These are phyloP conservation scores for Numenius arquata DNA, from an alignment of 2,113 vertebrate genomes.

Conservation along the genomic window DNA sequence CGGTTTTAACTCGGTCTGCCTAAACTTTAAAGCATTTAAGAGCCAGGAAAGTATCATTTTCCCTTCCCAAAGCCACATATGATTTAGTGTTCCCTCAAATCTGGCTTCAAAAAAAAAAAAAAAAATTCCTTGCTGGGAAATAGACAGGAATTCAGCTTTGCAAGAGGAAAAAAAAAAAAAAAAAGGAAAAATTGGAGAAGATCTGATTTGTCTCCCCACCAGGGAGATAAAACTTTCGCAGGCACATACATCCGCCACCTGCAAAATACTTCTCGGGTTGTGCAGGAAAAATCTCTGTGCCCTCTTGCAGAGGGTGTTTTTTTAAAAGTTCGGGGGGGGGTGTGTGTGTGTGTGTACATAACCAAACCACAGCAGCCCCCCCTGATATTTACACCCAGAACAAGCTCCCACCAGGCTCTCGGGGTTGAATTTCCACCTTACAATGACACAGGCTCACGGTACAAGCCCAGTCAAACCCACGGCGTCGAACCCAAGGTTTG, in stretches of 20 bases:
- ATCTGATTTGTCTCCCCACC: neutral
- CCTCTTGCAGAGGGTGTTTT: rapidly evolving
- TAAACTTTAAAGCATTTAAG: neutral
- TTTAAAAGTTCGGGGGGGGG: neutral
- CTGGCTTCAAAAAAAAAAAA: neutral
- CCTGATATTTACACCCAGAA: rapidly evolving
- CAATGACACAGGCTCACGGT: rapidly evolving
- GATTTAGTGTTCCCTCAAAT: conserved; percentile 11
- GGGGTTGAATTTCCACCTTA: neutral
- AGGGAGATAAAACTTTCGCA: neutral
- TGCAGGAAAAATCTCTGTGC: neutral
- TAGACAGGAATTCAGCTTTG: neutral
- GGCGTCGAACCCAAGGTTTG: rapidly evolving
- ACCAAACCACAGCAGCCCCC: neutral
- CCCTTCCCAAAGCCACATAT: neutral
- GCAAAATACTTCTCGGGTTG: neutral
- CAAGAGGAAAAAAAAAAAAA: neutral
- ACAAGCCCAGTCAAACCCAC: neutral
- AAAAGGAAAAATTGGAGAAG: neutral
- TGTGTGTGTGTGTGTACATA: too few species aligned
- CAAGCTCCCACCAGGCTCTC: rapidly evolving
- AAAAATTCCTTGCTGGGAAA: neutral
- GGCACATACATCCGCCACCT: neutral
- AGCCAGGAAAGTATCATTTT: neutral
- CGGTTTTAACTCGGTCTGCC: neutral